Evolutionary conservation across 1,140 invertebrate genomes (phyloP), one percentile per base, ranked within the genome.

Genomic region (Formica selysi): DNA sequence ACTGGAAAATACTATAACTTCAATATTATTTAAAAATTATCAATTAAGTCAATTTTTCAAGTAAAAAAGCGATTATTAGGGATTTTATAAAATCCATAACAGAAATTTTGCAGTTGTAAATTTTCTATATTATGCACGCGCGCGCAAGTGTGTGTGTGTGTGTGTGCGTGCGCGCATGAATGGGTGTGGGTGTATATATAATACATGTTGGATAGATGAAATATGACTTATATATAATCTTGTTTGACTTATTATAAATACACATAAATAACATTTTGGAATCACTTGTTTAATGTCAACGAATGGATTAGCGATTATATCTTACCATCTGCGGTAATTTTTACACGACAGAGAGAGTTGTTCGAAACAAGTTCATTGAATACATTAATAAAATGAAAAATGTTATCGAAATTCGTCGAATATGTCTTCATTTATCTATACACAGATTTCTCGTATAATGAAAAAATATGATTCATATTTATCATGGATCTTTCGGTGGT

Each of bases 241-340:
- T 71, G 3, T 61, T 61, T 73, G 61, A 44, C 2, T 4, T 36
- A 36, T 41, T 62, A 62, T 32, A 64, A 32, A 61, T 16, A 54
- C 4, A 38, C 36, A 70, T 70, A 67, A 54, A 59, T 81, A 59
- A 70, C 2, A 59, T 1, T 51, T 70, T 59, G 19, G 0, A 41
- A 81, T 80, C 7, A 2, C 29, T 79, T 76, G 11, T 32, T 29
- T 13, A 36, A 54, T 57, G 29, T 68, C n/a, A 54, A 36, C 26
- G 36, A 71, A 59, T 44, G 10, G 0, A 61, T 81, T 61, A 61
- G 16, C 54, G 16, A 86, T 83, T 51, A 51, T 48, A 51, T 22
- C n/a, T 84, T 22, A 76, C 64, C 8, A 38, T 54, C 10, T 62
- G 65, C 65, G n/a, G 5, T 67, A 64, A 85, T 64, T 76, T 64